A percentile compares a stretch with the other conserved stretches of the same genome.
These are phyloP conservation scores for Scolopax bukidnonensis DNA, from an alignment of 2,797 vertebrate species.

Conservation along the genomic window DNA sequence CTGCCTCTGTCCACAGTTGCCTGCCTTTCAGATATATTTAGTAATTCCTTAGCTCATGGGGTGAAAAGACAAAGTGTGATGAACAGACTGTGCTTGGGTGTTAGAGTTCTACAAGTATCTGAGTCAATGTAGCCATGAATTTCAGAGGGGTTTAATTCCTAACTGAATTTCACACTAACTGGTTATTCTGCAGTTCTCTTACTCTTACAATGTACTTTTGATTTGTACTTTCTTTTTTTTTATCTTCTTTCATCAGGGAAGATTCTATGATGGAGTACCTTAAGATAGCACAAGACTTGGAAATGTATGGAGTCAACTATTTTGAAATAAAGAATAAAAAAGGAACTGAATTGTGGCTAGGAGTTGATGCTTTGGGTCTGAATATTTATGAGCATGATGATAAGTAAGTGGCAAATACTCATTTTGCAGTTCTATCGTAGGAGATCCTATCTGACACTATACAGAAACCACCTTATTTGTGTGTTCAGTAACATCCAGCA, in stretches of 20 bases:
- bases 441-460: neutral
- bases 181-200: neutral
- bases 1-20: neutral
- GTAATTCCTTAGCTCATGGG: neutral
- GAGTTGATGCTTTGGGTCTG: conserved; percentile 95
- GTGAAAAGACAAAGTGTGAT: neutral
- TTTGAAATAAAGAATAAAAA: conserved; percentile 99
- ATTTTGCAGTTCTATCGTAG: neutral
- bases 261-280: conserved; percentile 99
- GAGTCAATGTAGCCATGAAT: neutral
- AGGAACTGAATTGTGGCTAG: conserved; percentile 95
- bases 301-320: conserved; percentile 99
- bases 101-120: neutral
- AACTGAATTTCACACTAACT: neutral
- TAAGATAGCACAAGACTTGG: conserved; percentile 97
- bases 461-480: neutral
- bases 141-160: neutral
- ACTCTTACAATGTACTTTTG: neutral
- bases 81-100: neutral
- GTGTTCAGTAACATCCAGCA: neutral
- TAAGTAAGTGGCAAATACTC: conserved; percentile 84
- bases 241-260: conserved; percentile 83
- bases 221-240: neutral
- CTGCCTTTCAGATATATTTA: neutral
- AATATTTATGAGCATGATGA: conserved; percentile 98